phyloP scores from a whole-genome alignment of 2,797 vertebrate genomes.

The Chrosomus eos region DNA sequence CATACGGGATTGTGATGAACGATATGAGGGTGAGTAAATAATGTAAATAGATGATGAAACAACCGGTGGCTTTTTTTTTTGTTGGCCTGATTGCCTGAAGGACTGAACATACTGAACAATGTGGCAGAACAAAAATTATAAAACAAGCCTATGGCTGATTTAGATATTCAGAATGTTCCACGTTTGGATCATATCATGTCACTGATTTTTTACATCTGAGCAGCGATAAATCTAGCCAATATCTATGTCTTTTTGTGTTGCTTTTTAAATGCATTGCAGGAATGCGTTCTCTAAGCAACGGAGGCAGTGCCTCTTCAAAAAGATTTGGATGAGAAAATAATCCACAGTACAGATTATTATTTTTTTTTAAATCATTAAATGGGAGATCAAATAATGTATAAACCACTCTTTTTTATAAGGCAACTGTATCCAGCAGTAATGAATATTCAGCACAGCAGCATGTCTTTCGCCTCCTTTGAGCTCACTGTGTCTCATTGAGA shows the following conservation, averaged over 20 bases:
- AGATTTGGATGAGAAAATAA: slow-evolving; percentile 4
- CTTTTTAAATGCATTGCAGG: slow-evolving; percentile 18
- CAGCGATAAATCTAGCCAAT: slow-evolving; percentile 13
- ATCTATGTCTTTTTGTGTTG: not conserved
- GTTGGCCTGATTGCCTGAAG: slow-evolving; percentile 1
- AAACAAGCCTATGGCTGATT: slow-evolving; percentile 7
- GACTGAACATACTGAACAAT: not conserved
- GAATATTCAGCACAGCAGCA: not conserved
- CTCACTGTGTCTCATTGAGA: not conserved
- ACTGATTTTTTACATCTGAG: slow-evolving; percentile 9
- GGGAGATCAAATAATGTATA: not conserved
- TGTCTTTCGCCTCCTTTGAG: not conserved
- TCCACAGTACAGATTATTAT: not conserved
- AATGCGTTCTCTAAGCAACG: not conserved
- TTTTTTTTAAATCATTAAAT: too few species aligned
- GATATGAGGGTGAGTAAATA: not conserved
- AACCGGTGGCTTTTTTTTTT: not conserved
- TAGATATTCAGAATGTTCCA: slow-evolving; percentile 16
- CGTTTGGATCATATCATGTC: not conserved
- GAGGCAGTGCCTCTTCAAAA: not conserved
- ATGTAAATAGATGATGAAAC: not conserved
- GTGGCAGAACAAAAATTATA: not conserved
- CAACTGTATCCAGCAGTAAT: not conserved
- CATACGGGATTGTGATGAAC: not conserved
- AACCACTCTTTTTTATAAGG: not conserved